A percentile compares a stretch with the other conserved stretches of the same genome.
Conservation (phyloP, 2,888 invertebrate genomes). For the Tiliacea citrago region DNA sequence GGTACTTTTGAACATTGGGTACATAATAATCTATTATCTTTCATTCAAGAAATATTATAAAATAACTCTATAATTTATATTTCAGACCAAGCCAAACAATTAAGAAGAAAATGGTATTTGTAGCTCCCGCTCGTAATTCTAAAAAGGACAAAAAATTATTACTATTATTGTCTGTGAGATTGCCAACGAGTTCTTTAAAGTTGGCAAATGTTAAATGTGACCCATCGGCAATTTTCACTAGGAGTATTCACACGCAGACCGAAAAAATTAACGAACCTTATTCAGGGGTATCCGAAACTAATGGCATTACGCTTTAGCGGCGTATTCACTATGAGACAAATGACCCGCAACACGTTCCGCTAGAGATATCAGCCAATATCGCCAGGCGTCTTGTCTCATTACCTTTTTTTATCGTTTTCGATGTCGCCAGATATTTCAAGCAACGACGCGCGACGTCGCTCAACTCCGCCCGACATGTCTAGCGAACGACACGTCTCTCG, state of each 20-base stretch:
- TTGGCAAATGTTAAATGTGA: conserved; percentile 48
- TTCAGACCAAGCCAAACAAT: conserved; percentile 42
- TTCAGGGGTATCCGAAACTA: conserved; percentile 21
- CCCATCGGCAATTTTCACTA: conserved; percentile 37
- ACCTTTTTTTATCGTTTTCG: background rate
- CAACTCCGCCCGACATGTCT: background rate
- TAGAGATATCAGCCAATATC: background rate
- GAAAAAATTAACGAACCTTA: conserved; percentile 10
- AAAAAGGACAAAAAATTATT: conserved; percentile 48
- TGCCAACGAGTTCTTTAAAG: conserved; percentile 33
- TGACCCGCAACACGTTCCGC: background rate
- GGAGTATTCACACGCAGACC: conserved; percentile 52
- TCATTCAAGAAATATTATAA: background rate
- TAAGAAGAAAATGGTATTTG: conserved; percentile 17
- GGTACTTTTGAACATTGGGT: conserved; percentile 24
- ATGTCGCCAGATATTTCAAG: background rate
- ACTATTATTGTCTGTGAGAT: conserved; percentile 57
- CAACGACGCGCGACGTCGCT: too few relatives aligned
- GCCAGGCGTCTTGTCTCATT: background rate
- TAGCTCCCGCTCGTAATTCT: conserved; percentile 3
- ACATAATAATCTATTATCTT: background rate
- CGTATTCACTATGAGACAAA: background rate
- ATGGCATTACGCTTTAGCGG: background rate
- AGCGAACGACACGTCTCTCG: background rate
- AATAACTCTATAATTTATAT: conserved; percentile 6